Base-by-base conservation (phyloP, 2,888 invertebrate genomes). In the Hypolimnas misippus region DNA sequence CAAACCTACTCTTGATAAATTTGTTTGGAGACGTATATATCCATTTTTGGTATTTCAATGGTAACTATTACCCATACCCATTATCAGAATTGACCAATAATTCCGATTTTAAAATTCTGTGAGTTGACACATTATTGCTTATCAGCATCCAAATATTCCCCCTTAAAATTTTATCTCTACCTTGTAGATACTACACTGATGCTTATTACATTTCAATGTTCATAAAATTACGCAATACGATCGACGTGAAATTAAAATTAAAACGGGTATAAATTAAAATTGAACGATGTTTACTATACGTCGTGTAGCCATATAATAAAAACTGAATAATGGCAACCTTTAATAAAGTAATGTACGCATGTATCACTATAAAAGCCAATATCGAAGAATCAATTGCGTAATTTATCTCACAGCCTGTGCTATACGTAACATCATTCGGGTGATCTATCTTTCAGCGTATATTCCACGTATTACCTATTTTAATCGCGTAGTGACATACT, bases 361-460 rank as follows among this genome's bases (percentile, higher is more conserved):
- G 57, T 61, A 66, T 66, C 66, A 66, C 57, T 57, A 66, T 63
- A 66, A 63, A 66, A 63, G 63, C 60, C 63, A 66, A 66, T 66
- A 66, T 63, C 66, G 63, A 61, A 62, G 64, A 61, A 67, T 67
- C 61, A 64, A 67, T 67, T 64, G 64, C 58, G 64, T 64, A 67
- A 67, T 67, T 57, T 67, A 62, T 64, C 66, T 64, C 58, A 21
- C 62, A 53, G 62, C 49, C 58, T 49, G 38, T 61, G 66, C 63
- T 56, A 67, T 67, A 67, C 58, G 57, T 58, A 63, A 62, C 57
- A 56, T 58, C 25, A 56, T 64, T 54, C 51, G 52, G 56, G 58
- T 59, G 44, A 62, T 67, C 52, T 42, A 51, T 67, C 55, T 62
- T 40, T 25, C 19, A 29, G 49, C 10, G 12, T 46, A 38, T 61